These are phyloP conservation scores for Lathamus discolor DNA, from an alignment of 2,113 vertebrate genomes.

Conservation along the genomic window DNA sequence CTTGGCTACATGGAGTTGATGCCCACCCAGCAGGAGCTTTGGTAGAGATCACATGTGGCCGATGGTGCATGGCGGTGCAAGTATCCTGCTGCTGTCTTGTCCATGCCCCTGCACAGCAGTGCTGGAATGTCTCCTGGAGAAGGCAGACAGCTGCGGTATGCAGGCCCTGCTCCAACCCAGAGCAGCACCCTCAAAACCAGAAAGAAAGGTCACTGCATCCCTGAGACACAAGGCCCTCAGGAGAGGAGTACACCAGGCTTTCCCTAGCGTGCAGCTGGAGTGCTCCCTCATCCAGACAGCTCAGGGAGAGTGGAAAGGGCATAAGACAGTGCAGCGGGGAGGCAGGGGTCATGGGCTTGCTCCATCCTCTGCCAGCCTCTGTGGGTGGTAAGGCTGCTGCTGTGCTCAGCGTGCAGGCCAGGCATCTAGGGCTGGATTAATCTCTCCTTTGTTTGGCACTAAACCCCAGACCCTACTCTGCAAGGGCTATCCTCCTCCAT, in stretches of 20 bases:
- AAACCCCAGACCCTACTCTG: background rate
- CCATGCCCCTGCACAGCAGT: rapidly evolving
- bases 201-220: background rate
- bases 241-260: background rate
- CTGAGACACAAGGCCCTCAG: too few relatives aligned
- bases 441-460: rapidly evolving
- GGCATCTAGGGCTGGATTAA: background rate
- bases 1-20: background rate
- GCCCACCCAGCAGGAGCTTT: background rate
- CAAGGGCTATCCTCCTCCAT: background rate
- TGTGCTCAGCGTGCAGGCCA: background rate
- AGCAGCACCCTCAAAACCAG: background rate
- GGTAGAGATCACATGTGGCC: rapidly evolving
- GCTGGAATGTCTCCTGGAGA: background rate
- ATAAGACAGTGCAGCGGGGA: rapidly evolving
- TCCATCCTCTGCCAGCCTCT: background rate
- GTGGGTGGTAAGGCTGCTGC: background rate
- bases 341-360: rapidly evolving
- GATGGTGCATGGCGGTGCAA: rapidly evolving
- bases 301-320: background rate
- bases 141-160: too few relatives aligned
- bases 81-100: background rate
- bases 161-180: background rate
- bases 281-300: background rate
- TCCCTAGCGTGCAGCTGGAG: background rate